phyloP scores from a whole-genome alignment of 2,888 invertebrate species.

The Auanema freiburgensis region DNA sequence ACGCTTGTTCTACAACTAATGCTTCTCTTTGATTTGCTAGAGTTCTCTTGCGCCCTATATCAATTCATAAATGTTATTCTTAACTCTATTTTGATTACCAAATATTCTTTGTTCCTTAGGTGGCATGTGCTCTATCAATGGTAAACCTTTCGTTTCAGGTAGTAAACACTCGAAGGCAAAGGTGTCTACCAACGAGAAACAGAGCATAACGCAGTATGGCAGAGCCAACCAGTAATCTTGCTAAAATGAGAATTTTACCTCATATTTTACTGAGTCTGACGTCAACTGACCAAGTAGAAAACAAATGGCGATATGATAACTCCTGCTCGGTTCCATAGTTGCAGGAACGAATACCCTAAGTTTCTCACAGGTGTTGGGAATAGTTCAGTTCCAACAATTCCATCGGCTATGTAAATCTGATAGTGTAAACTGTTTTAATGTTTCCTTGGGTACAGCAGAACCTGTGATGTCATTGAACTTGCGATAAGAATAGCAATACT shows the following conservation, averaged over 20 bases:
- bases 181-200: constrained; percentile 38
- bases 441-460: constrained; percentile 1
- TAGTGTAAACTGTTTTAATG: not conserved
- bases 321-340: constrained; percentile 51
- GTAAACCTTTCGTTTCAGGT: constrained; percentile 55
- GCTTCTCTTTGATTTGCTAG: too few species aligned
- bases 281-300: constrained; percentile 40
- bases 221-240: constrained; percentile 48
- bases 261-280: not conserved
- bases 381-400: constrained; percentile 51
- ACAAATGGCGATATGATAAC: constrained; percentile 55
- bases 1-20: too few species aligned
- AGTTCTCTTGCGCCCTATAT: too few species aligned
- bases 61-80: too few species aligned
- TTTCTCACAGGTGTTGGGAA: constrained; percentile 59
- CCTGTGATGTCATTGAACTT: constrained; percentile 43
- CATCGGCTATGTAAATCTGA: constrained; percentile 39
- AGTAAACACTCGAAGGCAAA: constrained; percentile 43
- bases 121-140: constrained; percentile 54
- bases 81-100: constrained; percentile 2
- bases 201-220: constrained; percentile 52
- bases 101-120: constrained; percentile 39
- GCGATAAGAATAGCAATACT: constrained; percentile 35
- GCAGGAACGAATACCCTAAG: constrained; percentile 50
- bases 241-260: constrained; percentile 15